phyloP scores from a whole-genome alignment of 2,888 invertebrate genomes.

The Ferrisia virgata region DNA sequence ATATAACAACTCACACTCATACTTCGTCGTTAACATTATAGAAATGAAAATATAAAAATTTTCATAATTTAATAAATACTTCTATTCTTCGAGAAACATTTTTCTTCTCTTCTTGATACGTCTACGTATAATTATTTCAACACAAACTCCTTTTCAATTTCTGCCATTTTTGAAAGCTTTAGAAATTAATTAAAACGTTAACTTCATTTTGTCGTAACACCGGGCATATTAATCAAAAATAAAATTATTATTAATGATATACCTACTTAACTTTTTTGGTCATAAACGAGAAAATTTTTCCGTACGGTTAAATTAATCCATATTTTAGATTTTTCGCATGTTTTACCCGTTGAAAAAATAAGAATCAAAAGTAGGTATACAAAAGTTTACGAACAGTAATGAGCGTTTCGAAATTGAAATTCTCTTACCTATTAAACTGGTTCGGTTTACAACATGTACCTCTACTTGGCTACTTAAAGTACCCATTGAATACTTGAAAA shows the following conservation, averaged over 20 bases:
- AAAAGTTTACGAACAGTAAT: no score
- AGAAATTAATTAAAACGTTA: slow-evolving; percentile 1
- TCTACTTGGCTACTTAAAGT: no score
- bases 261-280: neutral
- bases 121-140: neutral
- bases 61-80: neutral
- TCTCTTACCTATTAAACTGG: no score
- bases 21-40: neutral
- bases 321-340: neutral
- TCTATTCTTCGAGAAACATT: slow-evolving; percentile 6
- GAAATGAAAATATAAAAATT: neutral
- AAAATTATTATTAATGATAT: slow-evolving; percentile 17
- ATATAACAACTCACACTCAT: neutral
- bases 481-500: no score
- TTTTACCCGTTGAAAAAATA: no score
- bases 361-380: no score
- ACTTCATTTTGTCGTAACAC: neutral
- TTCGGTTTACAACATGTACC: no score
- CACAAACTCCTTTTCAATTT: neutral
- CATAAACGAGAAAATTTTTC: neutral
- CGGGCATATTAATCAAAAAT: slow-evolving; percentile 18
- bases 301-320: neutral
- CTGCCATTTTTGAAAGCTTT: neutral
- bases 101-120: neutral
- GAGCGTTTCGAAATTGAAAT: no score